A percentile compares a stretch with the other conserved stretches of the same genome.
These are phyloP conservation scores for Rutpela maculata DNA, from an alignment of 2,888 invertebrate genomes.

Conservation along the genomic window DNA sequence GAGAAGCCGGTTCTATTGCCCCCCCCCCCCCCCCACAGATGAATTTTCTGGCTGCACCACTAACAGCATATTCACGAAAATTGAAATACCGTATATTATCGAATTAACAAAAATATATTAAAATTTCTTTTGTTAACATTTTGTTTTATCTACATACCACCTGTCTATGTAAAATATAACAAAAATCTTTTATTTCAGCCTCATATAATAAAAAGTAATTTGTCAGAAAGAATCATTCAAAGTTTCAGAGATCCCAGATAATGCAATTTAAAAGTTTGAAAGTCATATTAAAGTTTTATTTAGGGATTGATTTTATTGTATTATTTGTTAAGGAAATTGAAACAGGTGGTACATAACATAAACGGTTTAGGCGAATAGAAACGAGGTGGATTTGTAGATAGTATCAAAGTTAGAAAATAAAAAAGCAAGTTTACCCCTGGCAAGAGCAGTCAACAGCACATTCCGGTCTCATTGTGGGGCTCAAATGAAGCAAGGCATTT, in stretches of 20 bases:
- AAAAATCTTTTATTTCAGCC: not conserved
- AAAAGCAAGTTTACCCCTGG: slow-evolving; percentile 57
- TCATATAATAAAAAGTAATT: not conserved
- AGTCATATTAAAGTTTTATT: slow-evolving; percentile 47
- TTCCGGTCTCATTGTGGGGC: slow-evolving; percentile 57
- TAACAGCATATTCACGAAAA: too few species aligned
- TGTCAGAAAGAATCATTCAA: slow-evolving; percentile 1
- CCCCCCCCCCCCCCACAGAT: too few species aligned
- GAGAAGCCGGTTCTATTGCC: too few species aligned
- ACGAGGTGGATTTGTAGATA: slow-evolving; percentile 55
- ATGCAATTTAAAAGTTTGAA: slow-evolving; percentile 39
- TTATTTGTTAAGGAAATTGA: slow-evolving; percentile 48
- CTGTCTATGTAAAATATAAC: not conserved
- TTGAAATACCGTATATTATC: too few species aligned
- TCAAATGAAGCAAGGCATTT: slow-evolving; percentile 59
- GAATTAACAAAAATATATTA: too few species aligned
- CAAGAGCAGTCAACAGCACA: slow-evolving; percentile 49
- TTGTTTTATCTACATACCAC: not conserved
- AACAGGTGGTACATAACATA: slow-evolving; percentile 63
- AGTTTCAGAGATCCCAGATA: slow-evolving; percentile 2
- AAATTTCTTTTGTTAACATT: too few species aligned
- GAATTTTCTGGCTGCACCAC: too few species aligned
- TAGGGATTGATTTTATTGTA: slow-evolving; percentile 46
- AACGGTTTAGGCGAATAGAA: slow-evolving; percentile 52
- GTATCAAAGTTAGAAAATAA: slow-evolving; percentile 60